Evolutionary conservation across 2,797 vertebrate genomes (phyloP), one percentile per base, ranked within the genome.

Genomic region (Rhodeus uyekii): DNA sequence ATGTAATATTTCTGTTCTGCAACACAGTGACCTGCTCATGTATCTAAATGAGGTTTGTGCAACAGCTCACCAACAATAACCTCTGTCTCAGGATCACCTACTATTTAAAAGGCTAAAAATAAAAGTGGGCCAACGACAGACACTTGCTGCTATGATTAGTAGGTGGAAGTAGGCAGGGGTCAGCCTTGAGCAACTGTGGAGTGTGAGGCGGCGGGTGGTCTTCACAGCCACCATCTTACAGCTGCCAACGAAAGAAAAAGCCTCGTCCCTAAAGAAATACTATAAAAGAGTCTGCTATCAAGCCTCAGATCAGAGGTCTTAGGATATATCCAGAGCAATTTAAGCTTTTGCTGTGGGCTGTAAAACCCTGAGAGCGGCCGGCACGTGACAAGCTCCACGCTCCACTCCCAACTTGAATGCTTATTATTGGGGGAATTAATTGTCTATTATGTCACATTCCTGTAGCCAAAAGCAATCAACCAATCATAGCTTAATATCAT

Each of bases 141-240:
- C 92, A 92, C 91, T 89, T 92, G 90, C 82, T 86, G 83, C 90
- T 91, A 92, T 89, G 86, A 91, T 92, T 92, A 92, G 89, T 82
- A 82, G 58, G 38, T 55, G 82, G 86, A 87, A 84, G 87, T 53
- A 83, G 78, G 83, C 14, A 76, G 84, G 87, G 88, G 88, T 92
- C 90, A 89, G 80, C 78, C 87, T 87, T 86, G 83, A 90, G 90
- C 89, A 92, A 90, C 91, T 88, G 88, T 76, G 87, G 82, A 55
- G 73, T n/a, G 72, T 48, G 53, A 67, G 44, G 38, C 76, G 74
- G 82, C 53, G 85, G 90, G 89, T 90, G 88, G 88, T 88, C 44
- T 84, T 84, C 77, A 63, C 83, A 58, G 18, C 76, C 68, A 55
- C n/a, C 5, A 64, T 72, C 77, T 74, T 86, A 85, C 69, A 78